Base-by-base conservation (phyloP, 2,888 invertebrate genomes). In the Eudemis profundana region DNA sequence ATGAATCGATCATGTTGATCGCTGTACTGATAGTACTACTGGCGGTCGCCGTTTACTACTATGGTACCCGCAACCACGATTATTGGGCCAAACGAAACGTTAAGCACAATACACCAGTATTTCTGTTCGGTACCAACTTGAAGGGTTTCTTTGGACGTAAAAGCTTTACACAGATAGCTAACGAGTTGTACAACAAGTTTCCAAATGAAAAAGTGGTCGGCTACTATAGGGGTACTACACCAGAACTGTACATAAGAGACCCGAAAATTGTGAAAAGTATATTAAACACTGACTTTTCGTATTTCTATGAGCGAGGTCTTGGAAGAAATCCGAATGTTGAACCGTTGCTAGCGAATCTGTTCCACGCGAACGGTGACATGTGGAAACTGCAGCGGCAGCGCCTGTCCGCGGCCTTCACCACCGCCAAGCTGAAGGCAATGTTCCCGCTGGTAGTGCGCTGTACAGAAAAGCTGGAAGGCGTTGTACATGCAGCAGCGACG, bases 301-400 rank as follows among this genome's bases (percentile, higher is more conserved):
- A 78, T 60, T 89, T 89, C 67, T 75, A 88, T 50, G 72, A 69
- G 0, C 77, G 89, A 12, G 69, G 69, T 5, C 50, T 68, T 7
- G 68, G 66, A 4, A 56, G 66, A 8, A 12, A 68, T 19, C 44
- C 66, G 14, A 42, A 57, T 0, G 33, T 53, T 83, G 87, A 90
- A 53, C 82, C 86, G 0, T 15, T 86, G 0, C 68, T 82, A 12
- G 53, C 60, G 4, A 87, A 84, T 60, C 54, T 89, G 19, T 89
- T 90, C 60, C 77, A 79, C 38, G 78, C 61, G 4, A 84, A 88
- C 19, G 89, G 89, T 0, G 89, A 90, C 49, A 51, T 59, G 3
- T 90, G 90, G 90, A 87, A 81, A 66, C 71, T 89, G 8, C 61
- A 86, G 12, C 77, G 89, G 0, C 84, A 88, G 63, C 79, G 84